phyloP scores from a whole-genome alignment of 2,888 invertebrate genomes.

The Xylocampa areola region DNA sequence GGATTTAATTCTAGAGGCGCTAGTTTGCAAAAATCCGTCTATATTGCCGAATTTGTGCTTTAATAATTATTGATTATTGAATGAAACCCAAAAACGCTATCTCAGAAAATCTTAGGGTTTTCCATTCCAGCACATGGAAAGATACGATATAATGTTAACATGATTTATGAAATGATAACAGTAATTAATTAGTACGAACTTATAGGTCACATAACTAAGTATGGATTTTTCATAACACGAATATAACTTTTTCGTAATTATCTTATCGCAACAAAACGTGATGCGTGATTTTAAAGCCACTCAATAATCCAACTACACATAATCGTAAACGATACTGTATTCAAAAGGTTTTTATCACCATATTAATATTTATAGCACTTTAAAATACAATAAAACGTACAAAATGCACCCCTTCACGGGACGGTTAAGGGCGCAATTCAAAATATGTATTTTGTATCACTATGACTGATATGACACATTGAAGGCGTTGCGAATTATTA shows the following conservation, averaged over 20 bases:
- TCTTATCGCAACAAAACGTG: constrained; percentile 1
- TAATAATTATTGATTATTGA: no score
- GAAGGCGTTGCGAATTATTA: constrained; percentile 88
- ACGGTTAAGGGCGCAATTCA: constrained; percentile 78
- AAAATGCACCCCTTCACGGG: constrained; percentile 76
- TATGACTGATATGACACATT: constrained; percentile 89
- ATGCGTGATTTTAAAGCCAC: constrained; percentile 20
- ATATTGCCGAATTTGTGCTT: no score
- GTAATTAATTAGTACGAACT: no score
- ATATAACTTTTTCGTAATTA: not conserved
- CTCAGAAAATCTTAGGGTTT: no score
- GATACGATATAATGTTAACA: no score
- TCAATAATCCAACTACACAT: constrained; percentile 34
- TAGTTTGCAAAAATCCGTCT: no score
- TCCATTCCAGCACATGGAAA: no score
- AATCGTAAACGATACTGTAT: constrained; percentile 56
- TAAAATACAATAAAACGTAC: constrained; percentile 68
- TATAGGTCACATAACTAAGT: no score
- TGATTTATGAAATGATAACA: no score
- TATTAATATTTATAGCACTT: constrained; percentile 66
- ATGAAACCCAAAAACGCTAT: no score
- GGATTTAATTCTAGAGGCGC: no score
- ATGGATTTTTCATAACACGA: not conserved
- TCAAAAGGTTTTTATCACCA: constrained; percentile 50
- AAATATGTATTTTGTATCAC: constrained; percentile 87